Evolutionary conservation across 2,113 vertebrate genomes (phyloP).

Genomic region (Sebastes fasciatus): DNA sequence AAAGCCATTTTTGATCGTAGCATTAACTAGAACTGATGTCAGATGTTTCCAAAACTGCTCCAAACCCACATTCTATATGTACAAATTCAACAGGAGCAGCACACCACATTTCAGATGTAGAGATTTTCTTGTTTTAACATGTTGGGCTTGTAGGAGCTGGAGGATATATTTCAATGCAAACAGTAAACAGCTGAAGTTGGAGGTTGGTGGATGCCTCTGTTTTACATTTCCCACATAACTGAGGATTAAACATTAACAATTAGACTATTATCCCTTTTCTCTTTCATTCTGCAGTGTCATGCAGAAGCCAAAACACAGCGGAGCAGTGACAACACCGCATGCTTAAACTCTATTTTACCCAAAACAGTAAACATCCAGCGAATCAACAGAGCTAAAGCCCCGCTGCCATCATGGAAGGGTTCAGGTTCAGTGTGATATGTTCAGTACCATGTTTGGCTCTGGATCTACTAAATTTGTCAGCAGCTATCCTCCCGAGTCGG

Average conservation of each 20-base stretch:
- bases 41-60: not conserved
- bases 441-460: conserved; percentile 10
- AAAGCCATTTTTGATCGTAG: not conserved
- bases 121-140: conserved; percentile 8
- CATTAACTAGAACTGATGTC: not conserved
- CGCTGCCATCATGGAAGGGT: not conserved
- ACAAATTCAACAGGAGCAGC: not conserved
- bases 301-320: not conserved
- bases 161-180: not conserved
- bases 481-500: not conserved
- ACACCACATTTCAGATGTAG: not conserved
- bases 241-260: conserved; percentile 36
- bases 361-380: conserved; percentile 3
- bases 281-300: not conserved
- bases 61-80: not conserved
- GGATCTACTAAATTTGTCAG: not conserved
- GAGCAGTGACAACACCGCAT: not conserved
- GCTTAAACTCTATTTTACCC: not conserved
- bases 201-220: not conserved
- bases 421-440: not conserved
- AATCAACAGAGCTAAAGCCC: not conserved
- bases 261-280: not conserved
- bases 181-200: conserved; percentile 6
- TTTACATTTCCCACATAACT: conserved; percentile 27
- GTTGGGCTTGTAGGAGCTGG: not conserved